Conservation (phyloP, 2,797 vertebrate genomes). For the Bucorvus abyssinicus region DNA sequence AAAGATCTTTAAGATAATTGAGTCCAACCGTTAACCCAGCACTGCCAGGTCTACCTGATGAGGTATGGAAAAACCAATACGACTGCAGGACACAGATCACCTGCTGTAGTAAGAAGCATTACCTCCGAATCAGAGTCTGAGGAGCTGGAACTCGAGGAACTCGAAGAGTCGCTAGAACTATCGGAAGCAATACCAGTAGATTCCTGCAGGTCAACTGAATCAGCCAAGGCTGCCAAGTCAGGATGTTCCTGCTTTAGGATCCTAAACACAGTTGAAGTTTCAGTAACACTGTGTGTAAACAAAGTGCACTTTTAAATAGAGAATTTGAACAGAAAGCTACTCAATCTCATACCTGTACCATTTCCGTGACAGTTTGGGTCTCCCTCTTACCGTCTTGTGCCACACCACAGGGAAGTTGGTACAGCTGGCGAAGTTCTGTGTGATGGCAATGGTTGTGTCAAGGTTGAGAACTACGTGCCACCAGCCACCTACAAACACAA, state of each 20-base stretch:
- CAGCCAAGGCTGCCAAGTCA: slow-evolving; percentile 89
- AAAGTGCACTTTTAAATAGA: background rate
- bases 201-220: slow-evolving; percentile 95
- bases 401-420: slow-evolving; percentile 97
- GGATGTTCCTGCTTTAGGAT: slow-evolving; percentile 93
- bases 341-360: slow-evolving; percentile 89
- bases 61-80: background rate
- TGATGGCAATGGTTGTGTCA: slow-evolving; percentile 93
- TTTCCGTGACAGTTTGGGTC: slow-evolving; percentile 93
- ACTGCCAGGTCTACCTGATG: background rate
- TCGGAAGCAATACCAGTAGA: slow-evolving; percentile 97
- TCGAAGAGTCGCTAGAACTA: slow-evolving; percentile 96
- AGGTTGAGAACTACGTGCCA: slow-evolving; percentile 98
- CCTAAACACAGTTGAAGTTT: slow-evolving; percentile 64
- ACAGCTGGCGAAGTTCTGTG: slow-evolving; percentile 95
- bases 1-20: background rate
- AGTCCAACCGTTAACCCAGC: background rate
- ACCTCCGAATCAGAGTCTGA: slow-evolving; percentile 93
- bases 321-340: background rate
- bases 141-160: slow-evolving; percentile 92
- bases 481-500: slow-evolving; percentile 87
- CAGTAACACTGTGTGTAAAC: background rate
- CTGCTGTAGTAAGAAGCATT: background rate
- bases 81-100: background rate
- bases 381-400: slow-evolving; percentile 96